A percentile compares a stretch with the other conserved stretches of the same genome.
Conservation (phyloP, 2,113 vertebrate species). For the Hydrochoerus hydrochaeris region DNA sequence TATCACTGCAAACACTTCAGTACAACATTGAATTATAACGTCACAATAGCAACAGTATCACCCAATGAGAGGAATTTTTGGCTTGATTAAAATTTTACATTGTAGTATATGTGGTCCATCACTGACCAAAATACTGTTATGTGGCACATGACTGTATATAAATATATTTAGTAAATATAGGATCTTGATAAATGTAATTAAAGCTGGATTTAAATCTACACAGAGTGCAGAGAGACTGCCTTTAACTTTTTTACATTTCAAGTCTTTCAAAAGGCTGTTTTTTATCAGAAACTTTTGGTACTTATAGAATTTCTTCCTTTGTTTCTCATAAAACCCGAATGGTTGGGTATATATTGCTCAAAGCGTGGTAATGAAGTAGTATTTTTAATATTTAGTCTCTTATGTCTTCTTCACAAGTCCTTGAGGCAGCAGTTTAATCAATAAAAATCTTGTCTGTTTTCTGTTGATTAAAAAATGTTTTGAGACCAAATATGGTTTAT, state of each 20-base stretch:
- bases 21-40: fast-evolving
- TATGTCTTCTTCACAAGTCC: not conserved
- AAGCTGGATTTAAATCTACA: not conserved
- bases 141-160: not conserved
- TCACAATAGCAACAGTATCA: not conserved
- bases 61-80: not conserved
- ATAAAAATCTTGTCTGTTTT: slow-evolving; percentile 21
- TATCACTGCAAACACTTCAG: not conserved
- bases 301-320: not conserved
- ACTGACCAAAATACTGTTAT: not conserved
- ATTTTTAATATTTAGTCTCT: not conserved
- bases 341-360: not conserved
- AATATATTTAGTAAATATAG: not conserved
- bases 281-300: not conserved
- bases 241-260: not conserved
- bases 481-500: not conserved
- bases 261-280: not conserved
- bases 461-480: not conserved
- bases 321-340: not conserved
- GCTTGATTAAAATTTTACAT: not conserved
- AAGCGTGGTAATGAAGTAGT: not conserved
- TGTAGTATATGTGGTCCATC: not conserved
- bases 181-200: not conserved
- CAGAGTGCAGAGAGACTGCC: not conserved
- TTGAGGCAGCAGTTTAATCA: not conserved